Conservation (phyloP, 2,797 vertebrate genomes). For the Distichodus sexfasciatus region DNA sequence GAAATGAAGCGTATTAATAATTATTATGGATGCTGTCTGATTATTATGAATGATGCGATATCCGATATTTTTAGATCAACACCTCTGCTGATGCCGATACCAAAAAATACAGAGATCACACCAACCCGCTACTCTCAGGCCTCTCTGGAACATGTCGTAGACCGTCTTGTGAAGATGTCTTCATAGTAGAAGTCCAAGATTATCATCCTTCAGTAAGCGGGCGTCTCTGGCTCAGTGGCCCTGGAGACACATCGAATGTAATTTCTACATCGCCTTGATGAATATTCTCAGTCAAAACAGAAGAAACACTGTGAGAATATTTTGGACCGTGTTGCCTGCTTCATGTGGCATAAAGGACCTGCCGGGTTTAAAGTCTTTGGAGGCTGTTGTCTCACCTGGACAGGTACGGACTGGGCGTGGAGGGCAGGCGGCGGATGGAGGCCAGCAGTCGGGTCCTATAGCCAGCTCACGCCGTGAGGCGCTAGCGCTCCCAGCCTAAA, state of each 20-base stretch:
- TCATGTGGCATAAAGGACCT: no score
- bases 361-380: no score
- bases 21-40: no score
- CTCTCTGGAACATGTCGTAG: constrained; percentile 79
- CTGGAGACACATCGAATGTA: constrained; percentile 58
- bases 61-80: no score
- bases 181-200: constrained; percentile 76
- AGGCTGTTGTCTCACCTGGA: constrained; percentile 66
- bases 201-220: constrained; percentile 73
- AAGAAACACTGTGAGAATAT: no score
- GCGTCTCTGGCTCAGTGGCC: constrained; percentile 70
- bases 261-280: no score
- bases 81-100: no score
- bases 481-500: constrained; percentile 73
- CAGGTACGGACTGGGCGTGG: constrained; percentile 70
- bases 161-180: constrained; percentile 73
- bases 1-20: no score
- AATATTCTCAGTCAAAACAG: no score
- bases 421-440: constrained; percentile 73
- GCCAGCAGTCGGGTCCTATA: constrained; percentile 72
- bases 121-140: constrained; percentile 71
- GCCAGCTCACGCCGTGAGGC: constrained; percentile 74
- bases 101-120: no score
- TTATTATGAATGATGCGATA: no score
- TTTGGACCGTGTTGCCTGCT: no score